Evolutionary conservation across 2,113 vertebrate genomes (phyloP).

Genomic region (Oncorhynchus mykiss): DNA sequence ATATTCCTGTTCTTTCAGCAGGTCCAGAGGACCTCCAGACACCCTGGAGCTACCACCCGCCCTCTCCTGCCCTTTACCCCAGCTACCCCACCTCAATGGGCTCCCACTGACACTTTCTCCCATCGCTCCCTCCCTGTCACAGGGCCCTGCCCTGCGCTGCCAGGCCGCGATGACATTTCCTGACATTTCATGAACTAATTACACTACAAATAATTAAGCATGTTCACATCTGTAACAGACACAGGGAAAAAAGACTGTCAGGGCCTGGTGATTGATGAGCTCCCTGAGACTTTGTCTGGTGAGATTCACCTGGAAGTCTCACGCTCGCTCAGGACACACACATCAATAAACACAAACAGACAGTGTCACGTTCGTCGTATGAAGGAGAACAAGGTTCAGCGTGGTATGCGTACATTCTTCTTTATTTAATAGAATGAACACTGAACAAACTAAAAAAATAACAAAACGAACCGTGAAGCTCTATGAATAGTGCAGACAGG

Average conservation of each 20-base stretch:
- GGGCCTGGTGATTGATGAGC: conserved; percentile 85
- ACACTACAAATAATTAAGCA: conserved; percentile 91
- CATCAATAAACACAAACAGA: conserved; percentile 21
- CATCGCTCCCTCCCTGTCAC: conserved; percentile 68
- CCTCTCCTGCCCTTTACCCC: too few relatives aligned
- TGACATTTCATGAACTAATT: conserved; percentile 90
- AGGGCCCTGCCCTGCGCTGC: conserved; percentile 66
- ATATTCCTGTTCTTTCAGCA: conserved; percentile 41
- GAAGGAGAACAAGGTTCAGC: too few relatives aligned
- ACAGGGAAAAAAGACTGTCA: conserved; percentile 83
- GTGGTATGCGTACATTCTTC: too few relatives aligned
- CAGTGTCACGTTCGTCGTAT: not conserved
- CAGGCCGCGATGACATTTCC: conserved; percentile 84
- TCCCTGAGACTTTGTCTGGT: conserved; percentile 84
- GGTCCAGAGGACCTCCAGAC: conserved; percentile 31
- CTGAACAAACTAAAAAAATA: too few relatives aligned
- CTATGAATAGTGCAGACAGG: too few relatives aligned
- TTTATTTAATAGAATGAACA: too few relatives aligned
- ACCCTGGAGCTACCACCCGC: not conserved
- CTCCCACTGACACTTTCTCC: conserved; percentile 79
- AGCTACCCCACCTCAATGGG: conserved; percentile 36
- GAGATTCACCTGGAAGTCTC: conserved; percentile 72
- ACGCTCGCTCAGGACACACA: conserved; percentile 21
- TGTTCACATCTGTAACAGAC: conserved; percentile 89
- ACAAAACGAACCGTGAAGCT: too few relatives aligned